Evolutionary conservation across 2,113 vertebrate genomes (phyloP), one percentile per base, ranked within the genome.

Genomic region (Phalacrocorax carbo): DNA sequence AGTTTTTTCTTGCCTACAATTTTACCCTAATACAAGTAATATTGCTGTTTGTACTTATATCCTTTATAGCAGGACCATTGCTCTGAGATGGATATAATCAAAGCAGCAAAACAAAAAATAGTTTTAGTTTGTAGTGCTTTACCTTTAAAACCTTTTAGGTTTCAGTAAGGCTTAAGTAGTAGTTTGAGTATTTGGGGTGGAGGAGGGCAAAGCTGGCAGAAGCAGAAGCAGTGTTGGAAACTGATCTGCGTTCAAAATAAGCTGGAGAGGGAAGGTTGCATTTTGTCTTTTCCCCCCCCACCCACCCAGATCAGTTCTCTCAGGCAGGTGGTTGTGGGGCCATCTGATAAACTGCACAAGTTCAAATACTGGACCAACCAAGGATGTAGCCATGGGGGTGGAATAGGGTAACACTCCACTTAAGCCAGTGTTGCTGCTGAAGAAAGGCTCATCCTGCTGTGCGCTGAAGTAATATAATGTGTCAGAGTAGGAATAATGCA

Each of bases 381-480:
- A 21, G 30, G 51, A 15, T 36, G 9, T 38, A 32, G 36, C 60
- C 13, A 3, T 10, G 13, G 34, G 30, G 20, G 26, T 52, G 15
- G 10, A 61, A 21, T 36, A 82, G 70, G 20, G 17, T 51, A 20
- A 30, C 55, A 29, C 26, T 55, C 52, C 38, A 8, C 69, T 57
- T 60, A 32, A 65, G 19, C 34, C 40, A 60, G 7, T 7, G 9
- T 5, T 25, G 12, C 49, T 81, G 44, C 36, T 52, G 85, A 13
- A 55, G 60, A 57, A 81, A 77, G 40, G 32, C 23, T 75, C 0
- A 1, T 46, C 40, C 60, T 3, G 1, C n/a, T 78, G 40, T 8
- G 2, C 5, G 5, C 36, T 75, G 0, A 51, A 60, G 27, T 21
- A 29, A 15, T 32, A 12, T 5, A 51, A 60, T 4, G 1, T 15